phyloP scores from a whole-genome alignment of 2,113 vertebrate genomes.

The Hirundichthys speculiger region DNA sequence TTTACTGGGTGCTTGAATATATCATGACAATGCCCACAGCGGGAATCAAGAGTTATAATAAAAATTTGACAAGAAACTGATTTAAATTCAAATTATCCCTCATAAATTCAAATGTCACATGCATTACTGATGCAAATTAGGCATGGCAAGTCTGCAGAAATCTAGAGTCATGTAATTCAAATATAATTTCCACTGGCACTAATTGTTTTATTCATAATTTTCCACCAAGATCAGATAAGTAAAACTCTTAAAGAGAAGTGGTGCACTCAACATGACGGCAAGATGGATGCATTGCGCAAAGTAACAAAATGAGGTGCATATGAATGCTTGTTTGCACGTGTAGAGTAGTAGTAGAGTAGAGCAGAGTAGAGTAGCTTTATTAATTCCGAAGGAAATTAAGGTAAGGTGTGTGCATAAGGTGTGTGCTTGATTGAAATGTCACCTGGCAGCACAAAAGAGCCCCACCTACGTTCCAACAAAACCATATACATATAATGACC shows the following conservation, averaged over 20 bases:
- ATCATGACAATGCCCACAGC: no score
- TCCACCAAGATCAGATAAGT: not conserved
- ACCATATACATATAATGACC: slow-evolving; percentile 3
- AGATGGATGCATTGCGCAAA: not conserved
- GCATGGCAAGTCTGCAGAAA: slow-evolving; percentile 1
- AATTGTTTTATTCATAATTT: slow-evolving; percentile 1
- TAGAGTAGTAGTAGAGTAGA: no score
- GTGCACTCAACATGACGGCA: slow-evolving; percentile 13
- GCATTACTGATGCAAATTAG: no score
- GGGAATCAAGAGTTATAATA: no score
- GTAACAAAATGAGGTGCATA: slow-evolving; percentile 28
- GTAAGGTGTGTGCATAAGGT: slow-evolving; percentile 19
- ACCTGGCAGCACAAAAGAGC: slow-evolving; percentile 28
- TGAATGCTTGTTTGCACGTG: not conserved
- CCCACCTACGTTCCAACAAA: slow-evolving; percentile 15
- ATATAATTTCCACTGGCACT: slow-evolving; percentile 1
- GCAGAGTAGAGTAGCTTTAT: no score
- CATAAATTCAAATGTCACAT: no score
- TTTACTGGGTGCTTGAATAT: not conserved
- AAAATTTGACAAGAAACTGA: no score
- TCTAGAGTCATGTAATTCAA: slow-evolving; percentile 17
- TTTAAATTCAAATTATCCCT: no score
- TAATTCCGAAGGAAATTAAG: no score
- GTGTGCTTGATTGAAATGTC: slow-evolving; percentile 39
- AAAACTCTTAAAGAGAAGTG: not conserved